Percentiles rank a stretch among this genome's conserved stretches.
Evolutionary conservation across 2,888 invertebrate species (phyloP).

Genomic region (Falcaria lacertinaria): DNA sequence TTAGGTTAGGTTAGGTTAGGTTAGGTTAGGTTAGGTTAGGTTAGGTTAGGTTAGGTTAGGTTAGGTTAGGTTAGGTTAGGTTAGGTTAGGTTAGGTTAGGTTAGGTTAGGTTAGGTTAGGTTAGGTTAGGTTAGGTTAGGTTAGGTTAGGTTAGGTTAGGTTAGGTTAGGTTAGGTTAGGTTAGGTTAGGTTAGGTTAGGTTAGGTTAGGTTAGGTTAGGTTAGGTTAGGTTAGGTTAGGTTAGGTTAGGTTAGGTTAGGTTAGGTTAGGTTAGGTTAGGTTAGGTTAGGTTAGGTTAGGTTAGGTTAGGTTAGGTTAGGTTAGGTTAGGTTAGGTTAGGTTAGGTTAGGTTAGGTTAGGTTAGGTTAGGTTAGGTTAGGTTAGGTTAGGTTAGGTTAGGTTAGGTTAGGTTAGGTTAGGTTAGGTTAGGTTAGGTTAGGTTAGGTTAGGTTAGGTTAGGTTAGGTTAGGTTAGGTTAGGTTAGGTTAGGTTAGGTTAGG

Average conservation of each 20-base stretch:
- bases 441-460: slow-evolving; percentile 8
- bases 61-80: slow-evolving; percentile 9
- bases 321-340: slow-evolving; percentile 15
- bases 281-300: slow-evolving; percentile 13
- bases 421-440: slow-evolving; percentile 7
- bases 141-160: slow-evolving; percentile 9
- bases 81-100: slow-evolving; percentile 5
- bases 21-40: slow-evolving; percentile 8
- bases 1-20: slow-evolving; percentile 6
- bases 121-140: slow-evolving; percentile 10
- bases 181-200: slow-evolving; percentile 9
- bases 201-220: slow-evolving; percentile 10
- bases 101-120: slow-evolving; percentile 8
- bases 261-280: slow-evolving; percentile 10
- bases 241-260: slow-evolving; percentile 10
- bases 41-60: slow-evolving; percentile 9
- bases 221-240: slow-evolving; percentile 10
- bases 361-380: slow-evolving; percentile 14
- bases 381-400: slow-evolving; percentile 10
- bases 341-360: slow-evolving; percentile 15
- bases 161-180: slow-evolving; percentile 10
- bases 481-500: slow-evolving; percentile 10
- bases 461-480: slow-evolving; percentile 9
- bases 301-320: slow-evolving; percentile 14
- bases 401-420: slow-evolving; percentile 9